Conservation (phyloP, 2,113 vertebrate genomes). For the Eonycteris spelaea region DNA sequence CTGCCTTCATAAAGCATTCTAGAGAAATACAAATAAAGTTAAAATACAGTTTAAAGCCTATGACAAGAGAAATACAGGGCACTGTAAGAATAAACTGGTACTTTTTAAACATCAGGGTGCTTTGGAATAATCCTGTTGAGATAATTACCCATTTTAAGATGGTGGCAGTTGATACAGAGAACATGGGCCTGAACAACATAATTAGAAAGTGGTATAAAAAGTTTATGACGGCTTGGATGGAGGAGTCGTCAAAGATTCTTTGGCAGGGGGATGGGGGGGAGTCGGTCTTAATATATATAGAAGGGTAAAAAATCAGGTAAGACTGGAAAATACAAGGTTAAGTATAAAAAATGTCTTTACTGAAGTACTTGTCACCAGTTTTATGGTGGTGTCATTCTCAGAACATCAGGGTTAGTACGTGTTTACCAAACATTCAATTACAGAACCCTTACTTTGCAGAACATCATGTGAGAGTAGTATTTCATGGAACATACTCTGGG, state of each 20-base stretch:
- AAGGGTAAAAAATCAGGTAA: not conserved
- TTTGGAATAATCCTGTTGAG: not conserved
- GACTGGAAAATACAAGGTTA: not conserved
- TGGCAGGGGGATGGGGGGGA: rapidly evolving
- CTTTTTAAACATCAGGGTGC: not conserved
- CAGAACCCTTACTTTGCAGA: not conserved
- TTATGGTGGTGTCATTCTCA: not conserved
- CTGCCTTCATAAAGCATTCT: not conserved
- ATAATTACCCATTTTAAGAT: not conserved
- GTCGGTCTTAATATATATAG: not conserved
- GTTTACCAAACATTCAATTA: not conserved
- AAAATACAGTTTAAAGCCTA: not conserved
- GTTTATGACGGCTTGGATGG: not conserved
- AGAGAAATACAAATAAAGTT: not conserved
- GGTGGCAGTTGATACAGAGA: not conserved
- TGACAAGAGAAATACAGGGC: not conserved
- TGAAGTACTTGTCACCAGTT: not conserved
- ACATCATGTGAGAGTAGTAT: not conserved
- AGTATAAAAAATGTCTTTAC: not conserved
- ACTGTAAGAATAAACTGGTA: not conserved
- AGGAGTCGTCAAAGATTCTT: not conserved
- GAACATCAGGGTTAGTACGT: not conserved
- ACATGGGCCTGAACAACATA: not conserved
- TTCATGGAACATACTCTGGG: not conserved
- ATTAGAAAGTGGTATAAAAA: not conserved